A percentile compares a stretch with the other conserved stretches of the same genome.
Evolutionary conservation across 2,797 vertebrate genomes (phyloP).

Genomic region (Fringilla coelebs): DNA sequence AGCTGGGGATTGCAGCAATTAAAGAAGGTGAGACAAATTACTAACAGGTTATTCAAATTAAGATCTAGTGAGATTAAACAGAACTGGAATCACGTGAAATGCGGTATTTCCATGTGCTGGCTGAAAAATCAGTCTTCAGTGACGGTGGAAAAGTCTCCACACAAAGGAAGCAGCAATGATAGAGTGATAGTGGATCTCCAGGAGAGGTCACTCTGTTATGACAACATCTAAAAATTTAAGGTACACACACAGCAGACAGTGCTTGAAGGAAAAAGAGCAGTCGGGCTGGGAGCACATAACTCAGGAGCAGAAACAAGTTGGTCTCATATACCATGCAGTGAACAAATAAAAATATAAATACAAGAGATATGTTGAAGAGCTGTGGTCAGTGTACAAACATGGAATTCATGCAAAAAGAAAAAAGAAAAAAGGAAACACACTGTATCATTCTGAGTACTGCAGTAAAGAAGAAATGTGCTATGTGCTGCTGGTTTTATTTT

Average conservation of each 20-base stretch:
- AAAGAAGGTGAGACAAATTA: neutral
- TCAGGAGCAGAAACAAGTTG: neutral
- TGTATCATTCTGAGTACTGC: neutral
- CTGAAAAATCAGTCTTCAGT: neutral
- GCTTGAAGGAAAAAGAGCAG: neutral
- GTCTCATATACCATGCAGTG: rapidly evolving
- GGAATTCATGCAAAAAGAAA: neutral
- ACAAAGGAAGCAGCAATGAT: neutral
- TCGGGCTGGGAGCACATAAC: neutral
- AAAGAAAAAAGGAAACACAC: neutral
- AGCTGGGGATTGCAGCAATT: neutral
- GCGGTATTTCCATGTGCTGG: neutral
- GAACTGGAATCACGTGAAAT: neutral
- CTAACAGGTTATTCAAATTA: neutral
- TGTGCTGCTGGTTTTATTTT: neutral
- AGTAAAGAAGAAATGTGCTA: neutral
- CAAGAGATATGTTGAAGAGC: neutral
- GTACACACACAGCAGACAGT: neutral
- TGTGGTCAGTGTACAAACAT: neutral
- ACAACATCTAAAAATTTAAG: neutral
- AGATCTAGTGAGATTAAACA: neutral
- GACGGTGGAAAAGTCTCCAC: neutral
- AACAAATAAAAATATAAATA: neutral
- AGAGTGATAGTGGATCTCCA: neutral
- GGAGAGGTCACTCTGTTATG: neutral